A percentile compares a stretch with the other conserved stretches of the same genome.
These are phyloP conservation scores for Plagodis dolabraria DNA, from an alignment of 2,888 invertebrate genomes.

Conservation along the genomic window DNA sequence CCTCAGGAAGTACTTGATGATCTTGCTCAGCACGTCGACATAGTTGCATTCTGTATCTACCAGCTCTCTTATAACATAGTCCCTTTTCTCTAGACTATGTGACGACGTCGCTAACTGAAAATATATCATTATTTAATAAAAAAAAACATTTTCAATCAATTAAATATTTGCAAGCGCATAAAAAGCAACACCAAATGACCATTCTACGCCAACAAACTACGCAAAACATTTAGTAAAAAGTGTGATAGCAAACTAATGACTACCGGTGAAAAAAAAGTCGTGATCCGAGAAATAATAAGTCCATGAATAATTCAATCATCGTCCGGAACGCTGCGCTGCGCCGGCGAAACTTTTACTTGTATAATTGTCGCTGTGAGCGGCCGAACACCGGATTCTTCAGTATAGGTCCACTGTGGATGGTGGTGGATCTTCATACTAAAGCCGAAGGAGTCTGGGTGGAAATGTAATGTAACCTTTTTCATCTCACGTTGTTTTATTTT, in stretches of 20 bases:
- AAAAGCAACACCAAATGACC: slow-evolving; percentile 40
- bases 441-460: no score
- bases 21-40: slow-evolving; percentile 95
- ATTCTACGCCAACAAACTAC: slow-evolving; percentile 45
- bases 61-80: slow-evolving; percentile 96
- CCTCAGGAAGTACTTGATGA: slow-evolving; percentile 91
- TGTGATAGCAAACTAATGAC: slow-evolving; percentile 39
- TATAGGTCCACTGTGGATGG: slow-evolving; percentile 1
- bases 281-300: slow-evolving; percentile 65
- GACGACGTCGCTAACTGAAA: slow-evolving; percentile 80
- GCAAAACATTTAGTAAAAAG: slow-evolving; percentile 37
- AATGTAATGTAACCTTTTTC: no score
- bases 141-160: slow-evolving; percentile 18
- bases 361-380: slow-evolving; percentile 13
- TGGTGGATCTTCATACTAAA: neutral
- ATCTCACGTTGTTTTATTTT: no score
- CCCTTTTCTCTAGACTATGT: slow-evolving; percentile 92
- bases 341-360: slow-evolving; percentile 65
- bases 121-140: slow-evolving; percentile 7
- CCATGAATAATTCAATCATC: slow-evolving; percentile 69
- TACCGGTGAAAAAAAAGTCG: slow-evolving; percentile 49
- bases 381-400: slow-evolving; percentile 5
- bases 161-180: slow-evolving; percentile 34
- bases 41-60: slow-evolving; percentile 99
- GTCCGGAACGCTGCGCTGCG: slow-evolving; percentile 50